Base-by-base conservation (phyloP, 2,888 invertebrate genomes). In the Pristionchus maxplancki region DNA sequence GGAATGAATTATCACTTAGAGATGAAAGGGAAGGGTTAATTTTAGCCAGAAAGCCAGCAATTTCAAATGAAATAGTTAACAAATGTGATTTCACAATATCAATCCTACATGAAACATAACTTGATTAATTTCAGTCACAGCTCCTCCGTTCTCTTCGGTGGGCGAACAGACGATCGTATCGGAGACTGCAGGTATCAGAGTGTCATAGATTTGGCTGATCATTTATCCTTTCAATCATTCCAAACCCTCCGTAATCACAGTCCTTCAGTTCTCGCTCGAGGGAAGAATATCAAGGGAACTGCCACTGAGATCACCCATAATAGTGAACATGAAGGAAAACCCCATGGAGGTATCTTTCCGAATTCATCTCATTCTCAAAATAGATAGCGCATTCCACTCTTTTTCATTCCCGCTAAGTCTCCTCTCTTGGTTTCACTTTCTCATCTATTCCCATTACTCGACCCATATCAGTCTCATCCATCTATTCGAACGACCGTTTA, bases 161-260 rank as follows among this genome's bases (percentile, higher is more conserved):
- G 89, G 90, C 0, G 92, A 92, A 62, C 92, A 92, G 88, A 91
- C 90, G 6, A 90, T 92, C n/a, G 89, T 89, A 20, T 90, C 92
- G 0, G 67, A 67, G 28, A 71, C 67, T 64, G 85, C 62, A 64
- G 82, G 82, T 53, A 15, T 44, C n/a, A n/a, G n/a, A n/a, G n/a
- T n/a, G n/a, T n/a, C n/a, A n/a, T 8, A 31, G 5, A 31, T 31
- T 67, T 17, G 20, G 17, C 8, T 6, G 64, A 31, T 28, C 11
- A 67, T 31, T 6, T 8, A 67, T 6, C n/a, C n/a, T n/a, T n/a
- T n/a, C n/a, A n/a, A n/a, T n/a, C n/a, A n/a, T n/a, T n/a, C n/a
- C n/a, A n/a, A n/a, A n/a, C n/a, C n/a, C n/a, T n/a, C n/a, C n/a
- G n/a, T n/a, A n/a, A n/a, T n/a, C n/a, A n/a, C n/a, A n/a, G n/a